Conservation (phyloP, 2,797 vertebrate genomes). For the Micrastur ruficollis region DNA sequence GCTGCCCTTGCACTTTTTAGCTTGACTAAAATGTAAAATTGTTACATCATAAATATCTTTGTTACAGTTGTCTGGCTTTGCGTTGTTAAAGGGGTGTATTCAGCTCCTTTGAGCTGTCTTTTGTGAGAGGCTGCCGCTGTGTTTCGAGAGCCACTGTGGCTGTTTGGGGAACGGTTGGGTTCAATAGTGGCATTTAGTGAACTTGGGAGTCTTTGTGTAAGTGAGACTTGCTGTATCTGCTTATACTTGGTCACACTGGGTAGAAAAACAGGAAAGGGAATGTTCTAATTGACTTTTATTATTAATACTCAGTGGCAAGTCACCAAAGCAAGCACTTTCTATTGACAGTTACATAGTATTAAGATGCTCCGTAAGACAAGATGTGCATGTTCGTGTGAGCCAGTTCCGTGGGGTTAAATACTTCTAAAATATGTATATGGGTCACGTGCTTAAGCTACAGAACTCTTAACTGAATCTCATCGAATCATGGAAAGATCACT, state of each 20-base stretch:
- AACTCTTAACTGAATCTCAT: background rate
- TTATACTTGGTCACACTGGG: background rate
- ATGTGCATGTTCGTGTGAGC: background rate
- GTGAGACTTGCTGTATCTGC: background rate
- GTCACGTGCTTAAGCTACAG: background rate
- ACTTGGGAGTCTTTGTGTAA: background rate
- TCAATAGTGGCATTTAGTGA: background rate
- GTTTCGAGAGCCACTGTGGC: background rate
- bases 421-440: background rate
- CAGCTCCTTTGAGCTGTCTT: background rate
- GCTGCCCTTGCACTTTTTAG: background rate
- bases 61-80: background rate
- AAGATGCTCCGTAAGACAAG: background rate
- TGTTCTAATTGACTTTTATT: background rate
- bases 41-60: background rate
- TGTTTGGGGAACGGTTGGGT: background rate
- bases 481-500: background rate
- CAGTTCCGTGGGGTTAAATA: background rate
- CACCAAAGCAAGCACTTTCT: background rate
- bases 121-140: background rate
- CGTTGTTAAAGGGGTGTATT: background rate
- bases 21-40: background rate
- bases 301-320: background rate
- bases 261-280: background rate
- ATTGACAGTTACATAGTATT: background rate